Evolutionary conservation across 2,113 vertebrate species (phyloP).

Genomic region (Cheirogaleus medius): DNA sequence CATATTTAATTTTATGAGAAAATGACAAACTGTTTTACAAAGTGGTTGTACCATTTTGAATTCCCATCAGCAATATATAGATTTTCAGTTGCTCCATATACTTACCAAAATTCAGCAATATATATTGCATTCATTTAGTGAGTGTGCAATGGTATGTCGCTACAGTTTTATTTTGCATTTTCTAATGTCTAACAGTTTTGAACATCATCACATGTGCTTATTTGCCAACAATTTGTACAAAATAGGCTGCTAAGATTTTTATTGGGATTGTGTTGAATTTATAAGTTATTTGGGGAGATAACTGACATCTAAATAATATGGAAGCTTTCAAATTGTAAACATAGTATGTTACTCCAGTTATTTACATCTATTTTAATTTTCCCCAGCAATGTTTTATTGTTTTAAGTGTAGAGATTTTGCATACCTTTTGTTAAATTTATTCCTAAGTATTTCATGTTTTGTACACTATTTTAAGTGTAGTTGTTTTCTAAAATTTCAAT

Average conservation of each 20-base stretch:
- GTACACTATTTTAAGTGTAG: neutral
- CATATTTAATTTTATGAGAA: neutral
- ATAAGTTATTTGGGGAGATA: neutral
- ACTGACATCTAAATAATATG: neutral
- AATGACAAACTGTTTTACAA: neutral
- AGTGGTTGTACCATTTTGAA: neutral
- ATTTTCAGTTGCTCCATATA: neutral
- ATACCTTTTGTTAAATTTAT: neutral
- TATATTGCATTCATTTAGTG: neutral
- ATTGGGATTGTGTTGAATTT: neutral
- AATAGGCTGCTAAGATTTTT: neutral
- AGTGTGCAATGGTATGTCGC: neutral
- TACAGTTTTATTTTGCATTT: neutral
- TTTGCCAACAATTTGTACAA: neutral
- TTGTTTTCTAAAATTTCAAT: neutral
- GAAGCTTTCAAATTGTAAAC: neutral
- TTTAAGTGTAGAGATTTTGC: neutral
- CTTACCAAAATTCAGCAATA: neutral
- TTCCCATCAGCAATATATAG: neutral
- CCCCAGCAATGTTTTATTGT: neutral
- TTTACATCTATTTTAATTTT: neutral
- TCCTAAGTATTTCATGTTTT: neutral
- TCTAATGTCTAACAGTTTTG: neutral
- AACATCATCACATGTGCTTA: neutral
- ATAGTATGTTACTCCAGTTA: neutral